Evolutionary conservation across 2,888 invertebrate species (phyloP).

Genomic region (Scrobipalpa atriplicella): DNA sequence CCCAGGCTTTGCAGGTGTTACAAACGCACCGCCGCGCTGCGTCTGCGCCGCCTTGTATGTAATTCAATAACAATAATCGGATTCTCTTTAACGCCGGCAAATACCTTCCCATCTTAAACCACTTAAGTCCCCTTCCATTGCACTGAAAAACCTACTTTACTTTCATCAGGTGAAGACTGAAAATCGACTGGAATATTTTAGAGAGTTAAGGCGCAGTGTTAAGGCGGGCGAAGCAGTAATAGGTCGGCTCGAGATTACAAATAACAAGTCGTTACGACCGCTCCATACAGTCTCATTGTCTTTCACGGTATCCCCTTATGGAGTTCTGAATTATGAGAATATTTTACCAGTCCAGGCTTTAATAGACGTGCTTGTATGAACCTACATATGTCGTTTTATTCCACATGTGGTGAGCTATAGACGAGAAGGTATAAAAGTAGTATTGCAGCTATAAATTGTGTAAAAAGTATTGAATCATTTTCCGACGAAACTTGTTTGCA

Average conservation of each 20-base stretch:
- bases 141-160: not conserved
- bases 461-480: too few species aligned
- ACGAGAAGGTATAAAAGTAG: too few species aligned
- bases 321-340: constrained; percentile 30
- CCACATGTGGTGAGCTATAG: not conserved
- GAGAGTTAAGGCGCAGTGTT: constrained; percentile 21
- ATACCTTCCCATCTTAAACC: constrained; percentile 2
- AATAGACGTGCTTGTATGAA: not conserved
- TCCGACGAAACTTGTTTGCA: not conserved
- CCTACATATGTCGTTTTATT: not conserved
- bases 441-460: too few species aligned
- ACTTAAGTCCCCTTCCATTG: not conserved
- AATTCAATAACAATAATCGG: constrained; percentile 68
- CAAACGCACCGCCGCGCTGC: constrained; percentile 30
- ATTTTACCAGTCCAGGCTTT: constrained; percentile 23
- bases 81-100: constrained; percentile 58
- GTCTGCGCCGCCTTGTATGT: constrained; percentile 47
- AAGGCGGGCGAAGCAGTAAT: constrained; percentile 43
- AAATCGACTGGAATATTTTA: not conserved
- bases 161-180: not conserved
- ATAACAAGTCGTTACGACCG: constrained; percentile 48
- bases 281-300: constrained; percentile 32
- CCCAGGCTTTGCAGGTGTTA: constrained; percentile 31
- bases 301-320: constrained; percentile 28
- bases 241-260: constrained; percentile 50